Evolutionary conservation across 2,113 vertebrate genomes (phyloP), one percentile per base, ranked within the genome.

Genomic region (Penelope pileata): DNA sequence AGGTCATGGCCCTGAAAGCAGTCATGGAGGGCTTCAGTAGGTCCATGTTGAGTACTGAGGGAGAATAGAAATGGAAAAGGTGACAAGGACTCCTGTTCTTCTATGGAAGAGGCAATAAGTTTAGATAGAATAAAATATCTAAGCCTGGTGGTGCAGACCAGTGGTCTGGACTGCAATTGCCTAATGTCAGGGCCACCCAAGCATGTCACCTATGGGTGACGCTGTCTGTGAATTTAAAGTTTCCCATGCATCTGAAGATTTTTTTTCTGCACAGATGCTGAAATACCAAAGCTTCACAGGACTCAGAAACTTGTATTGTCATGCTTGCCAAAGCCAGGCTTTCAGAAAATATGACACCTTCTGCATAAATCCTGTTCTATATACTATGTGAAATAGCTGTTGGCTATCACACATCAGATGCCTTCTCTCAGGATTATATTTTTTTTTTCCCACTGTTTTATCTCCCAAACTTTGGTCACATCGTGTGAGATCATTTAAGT

Each of bases 21-120:
- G 12, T 59, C 18, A 45, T 4, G 2, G 30, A 79, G 21, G 16
- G 2, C 45, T 69, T 19, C 38, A 0, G 26, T 19, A 38, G 7
- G 3, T 59, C 27, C 5, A 16, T 91, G 23, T 7, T 10, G 4
- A 11, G 3, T 75, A 16, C 4, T 45, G 66, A 34, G 0, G 0
- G 43, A 60, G 3, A 68, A 5, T 30, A 60, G 26, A 21, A 48
- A 5, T 56, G 23, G 16, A 32, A 30, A 68, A 76, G 10, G 19
- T 29, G 29, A 2, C 38, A 72, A 63, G 26, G 23, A 34, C 8
- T 38, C 56, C 18, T 59, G 2, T 45, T 70, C 29, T 80, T 79
- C 63, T 10, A 10, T 5, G 6, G 19, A 76, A 92, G 34, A 83
- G 6, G 7, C 6, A 85, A 63, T 47, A 9, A 8, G 14, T 81